Base-by-base conservation (phyloP, 53 echinoderm and acorn worm genomes). In the Luidia sarsii region DNA sequence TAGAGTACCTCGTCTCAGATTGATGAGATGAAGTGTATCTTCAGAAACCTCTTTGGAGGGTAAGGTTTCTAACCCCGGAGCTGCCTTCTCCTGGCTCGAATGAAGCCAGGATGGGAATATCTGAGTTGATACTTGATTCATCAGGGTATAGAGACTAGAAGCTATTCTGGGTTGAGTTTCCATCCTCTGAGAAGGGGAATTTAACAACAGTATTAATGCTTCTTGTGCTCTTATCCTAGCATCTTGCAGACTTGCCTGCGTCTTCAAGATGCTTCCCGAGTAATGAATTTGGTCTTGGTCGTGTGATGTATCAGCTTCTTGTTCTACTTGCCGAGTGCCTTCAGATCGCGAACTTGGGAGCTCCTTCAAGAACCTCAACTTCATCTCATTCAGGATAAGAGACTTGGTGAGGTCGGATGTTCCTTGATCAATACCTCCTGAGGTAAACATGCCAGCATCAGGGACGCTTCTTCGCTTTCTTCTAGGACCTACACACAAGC, bases 391-490 rank as follows among this genome's bases (percentile, higher is more conserved):
- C 32, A 28, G 70, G 50, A 50, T 31, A 0, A 70, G 6, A 1
- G 48, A 25, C 15, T 68, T 36, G 35, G 33, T 21, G 23, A 68
- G 8, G 14, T 48, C 21, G 16, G 68, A 7, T 48, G 30, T 68
- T 14, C 35, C 48, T n/a, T n/a, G n/a, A n/a, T n/a, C n/a, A n/a
- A n/a, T n/a, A n/a, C n/a, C n/a, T n/a, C n/a, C n/a, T n/a, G n/a
- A n/a, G n/a, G n/a, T 31, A 3, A 15, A 41, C 25, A 23, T 3
- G 38, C 18, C 19, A 18, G 39, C 16, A 15, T 51, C 37, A 49
- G 39, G 19, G 8, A 62, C 25, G 68, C 71, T 48, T 56, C 83
- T 67, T 48, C 83, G 70, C 63, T 50, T 83, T 39, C 83, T 59
- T 3, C 18, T 20, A 34, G 61, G 70, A 45, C 32, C 20, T 20